Evolutionary conservation across 1,140 invertebrate genomes (phyloP), one percentile per base, ranked within the genome.

Genomic region (Drosophila kanapiae): DNA sequence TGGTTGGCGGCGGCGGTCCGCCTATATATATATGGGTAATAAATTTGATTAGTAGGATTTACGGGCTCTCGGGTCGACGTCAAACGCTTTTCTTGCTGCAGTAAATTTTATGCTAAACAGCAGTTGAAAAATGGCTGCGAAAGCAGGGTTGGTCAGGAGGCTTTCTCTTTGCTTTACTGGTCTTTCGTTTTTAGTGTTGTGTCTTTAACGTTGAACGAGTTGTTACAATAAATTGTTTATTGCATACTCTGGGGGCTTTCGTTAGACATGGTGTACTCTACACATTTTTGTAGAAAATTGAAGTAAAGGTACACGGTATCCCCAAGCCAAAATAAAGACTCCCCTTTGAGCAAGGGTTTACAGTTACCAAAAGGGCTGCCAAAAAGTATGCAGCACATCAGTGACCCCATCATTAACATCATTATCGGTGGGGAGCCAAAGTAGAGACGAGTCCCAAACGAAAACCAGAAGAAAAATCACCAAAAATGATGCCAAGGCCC

Each of bases 21-120:
- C 60, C 62, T 74, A 61, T 81, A 64, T 81, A 64, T 81, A 65
- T 75, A 75, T 61, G 49, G 77, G 85, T 85, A 88, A 88, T 88
- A 88, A 88, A 88, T 88, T 88, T 88, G 85, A 88, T 88, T 88
- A 88, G 84, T 76, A 75, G 85, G 85, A 88, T 88, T 88, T 85
- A 88, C 85, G 85, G 80, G 74, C 69, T 56, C 53, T 56, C 53
- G 70, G 81, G 84, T 69, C 78, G 84, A 75, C 85, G 80, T 78
- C 85, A 90, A 87, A 88, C 77, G 80, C 69, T 71, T 56, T 56
- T 88, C 72, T 82, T 78, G 85, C 80, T 78, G 84, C 80, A 80
- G 84, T 87, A 90, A 84, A 87, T 90, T 87, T 88, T 87, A 87
- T 87, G 84, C 85, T 87, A 87, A 87, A 78, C 64, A 84, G 67